A percentile compares a stretch with the other conserved stretches of the same genome.
Conservation (phyloP, 2,888 invertebrate species). For the Lithophane socia region DNA sequence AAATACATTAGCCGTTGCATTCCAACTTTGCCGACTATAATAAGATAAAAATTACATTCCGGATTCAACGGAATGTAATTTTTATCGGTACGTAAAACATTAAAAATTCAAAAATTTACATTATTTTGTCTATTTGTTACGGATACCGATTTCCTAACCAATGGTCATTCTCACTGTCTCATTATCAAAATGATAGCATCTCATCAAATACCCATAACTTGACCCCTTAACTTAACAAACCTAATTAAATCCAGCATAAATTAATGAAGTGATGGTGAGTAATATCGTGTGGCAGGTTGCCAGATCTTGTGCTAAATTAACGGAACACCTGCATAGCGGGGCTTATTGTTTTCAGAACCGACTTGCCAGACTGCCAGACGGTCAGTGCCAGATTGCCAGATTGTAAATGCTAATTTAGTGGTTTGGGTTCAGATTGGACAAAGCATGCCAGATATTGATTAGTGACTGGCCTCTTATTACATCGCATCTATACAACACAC, state of each 20-base stretch:
- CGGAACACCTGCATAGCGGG: constrained; percentile 60
- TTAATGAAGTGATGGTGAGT: constrained; percentile 57
- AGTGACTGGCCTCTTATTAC: background rate
- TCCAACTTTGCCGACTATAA: too few relatives aligned
- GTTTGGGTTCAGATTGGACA: constrained; percentile 13
- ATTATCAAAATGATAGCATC: background rate
- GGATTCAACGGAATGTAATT: too few relatives aligned
- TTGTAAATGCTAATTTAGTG: constrained; percentile 59
- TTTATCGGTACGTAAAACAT: too few relatives aligned
- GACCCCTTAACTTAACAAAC: background rate
- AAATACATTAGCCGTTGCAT: too few relatives aligned
- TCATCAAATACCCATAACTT: background rate
- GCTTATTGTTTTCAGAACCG: constrained; percentile 63
- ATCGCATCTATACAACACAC: background rate
- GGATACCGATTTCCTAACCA: background rate
- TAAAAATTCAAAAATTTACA: too few relatives aligned
- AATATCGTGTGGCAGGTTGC: constrained; percentile 53
- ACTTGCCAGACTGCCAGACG: constrained; percentile 37
- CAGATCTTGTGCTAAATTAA: constrained; percentile 59
- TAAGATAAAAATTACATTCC: too few relatives aligned
- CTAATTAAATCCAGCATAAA: constrained; percentile 49
- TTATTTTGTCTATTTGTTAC: too few relatives aligned
- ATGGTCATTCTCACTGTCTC: background rate
- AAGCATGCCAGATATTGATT: constrained; percentile 9
- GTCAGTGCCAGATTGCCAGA: constrained; percentile 27